A percentile compares a stretch with the other conserved stretches of the same genome.
phyloP scores from a whole-genome alignment of 1,140 invertebrate species.

The Plodia interpunctella region DNA sequence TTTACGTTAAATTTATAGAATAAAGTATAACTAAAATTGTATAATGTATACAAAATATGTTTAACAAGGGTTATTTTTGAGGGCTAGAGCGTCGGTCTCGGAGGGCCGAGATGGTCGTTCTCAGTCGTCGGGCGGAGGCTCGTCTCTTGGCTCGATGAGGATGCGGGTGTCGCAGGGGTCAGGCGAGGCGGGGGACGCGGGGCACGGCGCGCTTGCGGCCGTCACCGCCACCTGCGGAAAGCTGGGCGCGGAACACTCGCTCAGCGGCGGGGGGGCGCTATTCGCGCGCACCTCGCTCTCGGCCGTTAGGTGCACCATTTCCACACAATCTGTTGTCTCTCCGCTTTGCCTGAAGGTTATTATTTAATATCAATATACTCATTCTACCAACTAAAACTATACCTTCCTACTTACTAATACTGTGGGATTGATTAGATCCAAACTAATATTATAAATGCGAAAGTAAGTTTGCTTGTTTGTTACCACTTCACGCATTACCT shows the following conservation, averaged over 20 bases:
- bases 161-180: constrained; percentile 41
- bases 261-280: constrained; percentile 45
- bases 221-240: constrained; percentile 29
- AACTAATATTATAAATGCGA: no score
- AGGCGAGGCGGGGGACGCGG: constrained; percentile 18
- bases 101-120: constrained; percentile 24
- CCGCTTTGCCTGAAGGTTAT: constrained; percentile 32
- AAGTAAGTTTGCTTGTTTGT: no score
- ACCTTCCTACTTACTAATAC: no score
- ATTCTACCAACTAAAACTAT: no score
- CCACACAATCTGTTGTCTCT: constrained; percentile 28
- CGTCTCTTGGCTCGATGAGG: constrained; percentile 22
- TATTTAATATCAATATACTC: no score
- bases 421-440: no score
- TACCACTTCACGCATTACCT: no score
- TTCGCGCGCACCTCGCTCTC: constrained; percentile 45
- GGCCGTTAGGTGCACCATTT: constrained; percentile 38
- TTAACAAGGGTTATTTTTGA: constrained; percentile 24
- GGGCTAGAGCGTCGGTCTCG: constrained; percentile 22
- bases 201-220: constrained; percentile 12
- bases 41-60: constrained; percentile 34
- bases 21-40: constrained; percentile 28
- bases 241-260: constrained; percentile 29
- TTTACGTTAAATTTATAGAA: constrained; percentile 18
- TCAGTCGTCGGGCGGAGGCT: constrained; percentile 29